phyloP scores from a whole-genome alignment of 2,888 invertebrate genomes.

The Colostygia pectinataria region DNA sequence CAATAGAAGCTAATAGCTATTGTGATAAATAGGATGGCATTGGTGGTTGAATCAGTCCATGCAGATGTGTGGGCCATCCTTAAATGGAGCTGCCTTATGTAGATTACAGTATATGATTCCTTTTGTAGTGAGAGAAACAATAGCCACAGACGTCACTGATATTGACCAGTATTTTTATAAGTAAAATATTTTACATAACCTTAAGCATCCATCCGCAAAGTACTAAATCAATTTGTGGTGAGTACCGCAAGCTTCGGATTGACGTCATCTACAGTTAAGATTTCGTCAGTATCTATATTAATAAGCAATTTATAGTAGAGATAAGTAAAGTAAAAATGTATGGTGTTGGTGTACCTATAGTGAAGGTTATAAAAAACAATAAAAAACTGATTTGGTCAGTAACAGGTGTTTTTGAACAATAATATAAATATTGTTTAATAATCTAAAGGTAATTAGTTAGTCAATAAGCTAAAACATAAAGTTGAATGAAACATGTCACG shows the following conservation, averaged over 20 bases:
- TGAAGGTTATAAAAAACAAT: too few relatives aligned
- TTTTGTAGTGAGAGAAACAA: conserved; percentile 36
- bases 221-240: conserved; percentile 1
- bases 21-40: conserved; percentile 26
- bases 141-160: conserved; percentile 40
- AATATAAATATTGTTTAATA: too few relatives aligned
- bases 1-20: conserved; percentile 33
- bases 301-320: too few relatives aligned
- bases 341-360: too few relatives aligned
- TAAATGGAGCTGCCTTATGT: conserved; percentile 32
- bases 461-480: neutral
- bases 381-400: too few relatives aligned
- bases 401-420: neutral
- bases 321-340: neutral
- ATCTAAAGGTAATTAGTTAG: too few relatives aligned
- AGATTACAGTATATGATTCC: conserved; percentile 33
- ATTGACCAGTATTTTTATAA: conserved; percentile 33
- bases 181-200: conserved; percentile 18
- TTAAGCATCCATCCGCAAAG: conserved; percentile 13
- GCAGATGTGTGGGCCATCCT: conserved; percentile 32
- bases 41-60: conserved; percentile 21
- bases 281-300: neutral
- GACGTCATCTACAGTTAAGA: conserved; percentile 12
- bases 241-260: conserved; percentile 1
- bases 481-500: conserved; percentile 49